Evolutionary conservation across 2,888 invertebrate species (phyloP).

Genomic region (Scaptodrosophila latifasciaeformis): DNA sequence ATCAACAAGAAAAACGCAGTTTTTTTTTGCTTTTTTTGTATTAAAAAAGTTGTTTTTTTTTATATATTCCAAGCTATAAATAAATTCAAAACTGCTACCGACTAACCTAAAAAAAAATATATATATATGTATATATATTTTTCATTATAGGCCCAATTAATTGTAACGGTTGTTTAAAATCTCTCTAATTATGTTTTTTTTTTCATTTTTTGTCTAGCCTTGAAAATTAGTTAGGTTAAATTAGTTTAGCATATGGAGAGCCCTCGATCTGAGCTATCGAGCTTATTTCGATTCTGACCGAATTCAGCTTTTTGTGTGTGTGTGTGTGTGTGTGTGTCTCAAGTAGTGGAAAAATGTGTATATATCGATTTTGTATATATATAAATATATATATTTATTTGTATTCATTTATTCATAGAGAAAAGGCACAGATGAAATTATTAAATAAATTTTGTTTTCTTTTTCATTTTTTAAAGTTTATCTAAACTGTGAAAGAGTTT

Average conservation of each 20-base stretch:
- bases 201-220: constrained; percentile 11
- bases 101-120: no score
- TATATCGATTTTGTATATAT: constrained; percentile 21
- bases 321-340: background rate
- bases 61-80: no score
- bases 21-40: constrained; percentile 18
- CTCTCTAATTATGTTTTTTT: constrained; percentile 13
- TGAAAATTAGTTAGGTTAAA: no score
- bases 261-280: no score
- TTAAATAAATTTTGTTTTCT: constrained; percentile 56
- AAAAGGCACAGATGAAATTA: constrained; percentile 73
- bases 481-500: constrained; percentile 40
- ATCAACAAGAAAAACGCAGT: constrained; percentile 63
- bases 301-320: background rate
- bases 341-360: background rate
- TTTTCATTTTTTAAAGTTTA: constrained; percentile 40
- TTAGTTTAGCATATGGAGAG: no score
- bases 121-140: no score
- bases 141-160: no score
- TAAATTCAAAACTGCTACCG: no score
- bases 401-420: constrained; percentile 49
- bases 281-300: no score
- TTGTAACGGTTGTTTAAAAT: no score
- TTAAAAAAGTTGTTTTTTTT: constrained; percentile 19
- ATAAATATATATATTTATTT: constrained; percentile 19